A percentile compares a stretch with the other conserved stretches of the same genome.
phyloP scores from a whole-genome alignment of 2,888 invertebrate genomes.

The Brachyptera risi region DNA sequence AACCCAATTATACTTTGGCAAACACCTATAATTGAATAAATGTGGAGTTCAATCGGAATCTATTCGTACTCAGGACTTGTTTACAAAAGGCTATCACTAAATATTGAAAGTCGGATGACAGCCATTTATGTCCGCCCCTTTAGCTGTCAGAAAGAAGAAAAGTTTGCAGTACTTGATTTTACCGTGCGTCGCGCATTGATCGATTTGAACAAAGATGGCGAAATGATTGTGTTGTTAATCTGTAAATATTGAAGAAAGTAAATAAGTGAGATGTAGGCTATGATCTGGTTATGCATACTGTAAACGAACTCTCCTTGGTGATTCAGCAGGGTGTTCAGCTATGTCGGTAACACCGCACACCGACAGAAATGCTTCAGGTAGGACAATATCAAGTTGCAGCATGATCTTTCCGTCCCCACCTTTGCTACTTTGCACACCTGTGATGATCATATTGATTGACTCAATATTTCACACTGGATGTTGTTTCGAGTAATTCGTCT shows the following conservation, averaged over 20 bases:
- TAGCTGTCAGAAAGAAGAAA: constrained; percentile 15
- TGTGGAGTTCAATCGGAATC: too few species aligned
- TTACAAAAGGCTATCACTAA: background rate
- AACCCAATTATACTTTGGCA: too few species aligned
- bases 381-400: constrained; percentile 28
- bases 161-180: background rate
- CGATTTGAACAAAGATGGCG: constrained; percentile 27
- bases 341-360: constrained; percentile 49
- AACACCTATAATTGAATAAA: too few species aligned
- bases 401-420: constrained; percentile 27
- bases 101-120: background rate
- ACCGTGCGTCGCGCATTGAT: constrained; percentile 17
- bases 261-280: constrained; percentile 25
- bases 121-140: too few species aligned
- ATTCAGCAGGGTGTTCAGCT: constrained; percentile 41
- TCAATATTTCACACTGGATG: too few species aligned
- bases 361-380: constrained; percentile 48
- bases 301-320: constrained; percentile 24
- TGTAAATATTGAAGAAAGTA: constrained; percentile 30
- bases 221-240: constrained; percentile 18
- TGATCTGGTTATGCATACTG: constrained; percentile 31
- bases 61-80: background rate
- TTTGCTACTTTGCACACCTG: constrained; percentile 18
- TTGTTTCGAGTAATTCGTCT: too few species aligned
- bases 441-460: constrained; percentile 4